Percentiles rank a stretch among this genome's conserved stretches.
Conservation (phyloP, 2,888 invertebrate species). For the Eueremaeus valkanovi region DNA sequence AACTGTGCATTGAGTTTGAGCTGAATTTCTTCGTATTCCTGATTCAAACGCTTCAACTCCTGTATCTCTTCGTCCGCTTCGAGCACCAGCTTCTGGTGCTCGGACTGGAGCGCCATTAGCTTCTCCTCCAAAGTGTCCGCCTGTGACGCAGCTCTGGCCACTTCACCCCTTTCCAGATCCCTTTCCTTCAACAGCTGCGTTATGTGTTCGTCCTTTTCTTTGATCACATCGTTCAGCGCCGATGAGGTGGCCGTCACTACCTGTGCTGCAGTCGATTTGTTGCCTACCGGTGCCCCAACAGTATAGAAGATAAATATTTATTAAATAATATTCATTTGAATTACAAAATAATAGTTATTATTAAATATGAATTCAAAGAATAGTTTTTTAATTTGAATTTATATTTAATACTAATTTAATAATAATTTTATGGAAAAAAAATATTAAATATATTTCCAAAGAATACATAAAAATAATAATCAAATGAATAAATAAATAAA, state of each 20-base stretch:
- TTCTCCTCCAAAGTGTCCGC: slow-evolving; percentile 61
- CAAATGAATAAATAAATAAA: too few relatives aligned
- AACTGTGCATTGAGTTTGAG: slow-evolving; percentile 52
- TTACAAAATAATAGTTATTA: too few relatives aligned
- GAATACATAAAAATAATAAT: too few relatives aligned
- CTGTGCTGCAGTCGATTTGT: slow-evolving; percentile 8
- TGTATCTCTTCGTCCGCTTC: slow-evolving; percentile 40
- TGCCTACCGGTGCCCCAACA: not conserved
- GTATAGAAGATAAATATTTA: not conserved
- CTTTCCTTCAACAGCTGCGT: slow-evolving; percentile 85
- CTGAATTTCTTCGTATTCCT: slow-evolving; percentile 52
- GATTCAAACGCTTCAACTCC: slow-evolving; percentile 52
- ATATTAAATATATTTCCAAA: too few relatives aligned
- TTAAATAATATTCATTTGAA: not conserved
- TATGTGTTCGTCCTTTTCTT: slow-evolving; percentile 90
- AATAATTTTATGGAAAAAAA: too few relatives aligned
- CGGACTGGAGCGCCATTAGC: slow-evolving; percentile 33
- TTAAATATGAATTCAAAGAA: not conserved
- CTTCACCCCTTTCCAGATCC: slow-evolving; percentile 82
- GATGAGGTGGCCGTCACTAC: not conserved
- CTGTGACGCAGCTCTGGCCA: slow-evolving; percentile 74
- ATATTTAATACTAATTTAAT: too few relatives aligned
- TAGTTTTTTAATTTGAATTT: too few relatives aligned
- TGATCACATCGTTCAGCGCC: slow-evolving; percentile 65
- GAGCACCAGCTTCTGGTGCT: slow-evolving; percentile 35